Percentiles rank a stretch among this genome's conserved stretches.
These are phyloP conservation scores for Aphaenogaster floridana DNA, from an alignment of 1,140 invertebrate genomes.

Conservation along the genomic window DNA sequence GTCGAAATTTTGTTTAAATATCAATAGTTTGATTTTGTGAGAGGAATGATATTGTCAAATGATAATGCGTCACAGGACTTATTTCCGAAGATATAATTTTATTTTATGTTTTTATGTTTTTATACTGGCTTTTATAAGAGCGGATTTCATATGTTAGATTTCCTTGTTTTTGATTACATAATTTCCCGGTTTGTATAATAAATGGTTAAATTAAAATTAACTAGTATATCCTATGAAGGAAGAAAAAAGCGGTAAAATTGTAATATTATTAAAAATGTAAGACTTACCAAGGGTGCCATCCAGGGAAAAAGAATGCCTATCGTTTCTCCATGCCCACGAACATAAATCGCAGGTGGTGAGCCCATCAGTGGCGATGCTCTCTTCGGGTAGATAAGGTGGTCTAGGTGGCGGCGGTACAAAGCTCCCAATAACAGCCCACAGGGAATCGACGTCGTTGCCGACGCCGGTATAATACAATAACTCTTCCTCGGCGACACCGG, in stretches of 20 bases:
- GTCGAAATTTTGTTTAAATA: conserved; percentile 2
- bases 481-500: conserved; percentile 88
- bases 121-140: not conserved
- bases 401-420: conserved; percentile 91
- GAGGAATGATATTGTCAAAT: not conserved
- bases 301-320: conserved; percentile 85
- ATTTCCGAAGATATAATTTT: conserved; percentile 9
- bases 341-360: conserved; percentile 91
- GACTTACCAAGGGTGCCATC: conserved; percentile 85
- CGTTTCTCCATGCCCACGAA: conserved; percentile 89
- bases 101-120: conserved; percentile 5
- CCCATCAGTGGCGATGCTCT: conserved; percentile 88
- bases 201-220: not conserved
- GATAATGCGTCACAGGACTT: not conserved
- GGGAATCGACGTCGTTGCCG: conserved; percentile 89
- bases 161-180: not conserved
- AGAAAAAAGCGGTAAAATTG: not conserved
- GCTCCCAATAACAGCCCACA: conserved; percentile 89
- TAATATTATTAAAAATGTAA: conserved; percentile 5
- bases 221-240: too few species aligned
- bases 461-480: conserved; percentile 88
- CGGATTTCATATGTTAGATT: not conserved
- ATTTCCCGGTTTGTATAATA: not conserved
- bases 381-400: conserved; percentile 89
- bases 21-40: not conserved